Evolutionary conservation across 2,113 vertebrate species (phyloP).

Genomic region (Struthidea cinerea): DNA sequence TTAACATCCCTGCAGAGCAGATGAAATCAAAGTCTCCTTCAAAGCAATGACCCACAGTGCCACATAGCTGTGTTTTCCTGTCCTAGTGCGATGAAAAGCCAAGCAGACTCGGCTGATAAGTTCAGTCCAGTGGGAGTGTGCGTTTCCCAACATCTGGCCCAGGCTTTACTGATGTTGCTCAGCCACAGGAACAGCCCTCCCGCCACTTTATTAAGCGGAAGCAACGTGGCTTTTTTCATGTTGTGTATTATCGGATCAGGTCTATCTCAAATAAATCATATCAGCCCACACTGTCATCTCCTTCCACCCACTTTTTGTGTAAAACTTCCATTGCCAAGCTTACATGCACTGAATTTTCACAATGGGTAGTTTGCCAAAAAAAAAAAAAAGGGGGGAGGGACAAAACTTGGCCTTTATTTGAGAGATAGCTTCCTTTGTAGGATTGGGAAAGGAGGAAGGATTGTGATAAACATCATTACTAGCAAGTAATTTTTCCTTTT

Average conservation of each 20-base stretch:
- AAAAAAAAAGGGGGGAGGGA: background rate
- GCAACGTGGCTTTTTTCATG: background rate
- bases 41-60: background rate
- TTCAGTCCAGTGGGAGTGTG: constrained; percentile 3
- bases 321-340: background rate
- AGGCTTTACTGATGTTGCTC: background rate
- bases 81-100: constrained; percentile 23
- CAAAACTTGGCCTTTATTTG: background rate
- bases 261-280: background rate
- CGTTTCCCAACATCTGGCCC: background rate
- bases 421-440: constrained; percentile 28
- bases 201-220: background rate
- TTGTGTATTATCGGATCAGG: background rate
- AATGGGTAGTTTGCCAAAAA: background rate
- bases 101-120: background rate
- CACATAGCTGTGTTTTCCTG: constrained; percentile 2
- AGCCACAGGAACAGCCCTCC: background rate
- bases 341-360: background rate
- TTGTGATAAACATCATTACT: constrained; percentile 52
- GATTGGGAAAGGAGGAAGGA: constrained; percentile 1
- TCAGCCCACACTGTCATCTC: background rate
- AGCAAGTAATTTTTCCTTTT: constrained; percentile 53
- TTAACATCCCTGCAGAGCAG: constrained; percentile 7
- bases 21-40: constrained; percentile 24
- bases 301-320: background rate